Evolutionary conservation across 2,797 vertebrate genomes (phyloP), one percentile per base, ranked within the genome.

Genomic region (Trematomus bernacchii): DNA sequence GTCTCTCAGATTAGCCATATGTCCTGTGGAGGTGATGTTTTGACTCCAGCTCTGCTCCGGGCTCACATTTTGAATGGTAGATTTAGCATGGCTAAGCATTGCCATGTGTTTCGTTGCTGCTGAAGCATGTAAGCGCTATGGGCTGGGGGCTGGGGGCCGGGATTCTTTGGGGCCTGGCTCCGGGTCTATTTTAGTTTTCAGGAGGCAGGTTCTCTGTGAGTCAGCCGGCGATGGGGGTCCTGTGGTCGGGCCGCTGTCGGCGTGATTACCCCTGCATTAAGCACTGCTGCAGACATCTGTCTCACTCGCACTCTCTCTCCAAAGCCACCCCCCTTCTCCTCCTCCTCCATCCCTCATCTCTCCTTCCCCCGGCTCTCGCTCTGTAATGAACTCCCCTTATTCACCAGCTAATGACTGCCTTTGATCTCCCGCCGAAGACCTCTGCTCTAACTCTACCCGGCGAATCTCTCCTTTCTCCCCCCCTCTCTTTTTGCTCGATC

Each of bases 341-440:
- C 79, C 74, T 65, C 82, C 80, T 75, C 84, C 88, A 75, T 85
- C 90, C 84, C 84, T 89, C 91, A 85, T 88, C 87, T 84, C 89
- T 87, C 80, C 90, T 85, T 91, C 92, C 88, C 88, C 90, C 57
- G 82, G 92, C 93, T 91, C 91, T 91, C 91, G 90, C 89, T 94
- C 95, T 94, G 93, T 95, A 95, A 95, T 96, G 94, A 95, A 95
- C 94, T 94, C 94, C 90, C 89, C 93, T 94, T 94, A 94, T 95
- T 96, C 94, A 93, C 92, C 87, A 90, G 92, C 94, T 96, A 96
- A 96, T 95, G 94, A 95, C 93, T 95, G 88, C 93, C 95, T 95
- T 96, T 95, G 95, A 96, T 96, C 95, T 95, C 87, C 90, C 84
- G 89, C 91, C 93, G 91, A 90, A 95, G 94, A 95, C 94, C 94